phyloP scores from a whole-genome alignment of 2,113 vertebrate genomes.

The Tetrao urogallus region DNA sequence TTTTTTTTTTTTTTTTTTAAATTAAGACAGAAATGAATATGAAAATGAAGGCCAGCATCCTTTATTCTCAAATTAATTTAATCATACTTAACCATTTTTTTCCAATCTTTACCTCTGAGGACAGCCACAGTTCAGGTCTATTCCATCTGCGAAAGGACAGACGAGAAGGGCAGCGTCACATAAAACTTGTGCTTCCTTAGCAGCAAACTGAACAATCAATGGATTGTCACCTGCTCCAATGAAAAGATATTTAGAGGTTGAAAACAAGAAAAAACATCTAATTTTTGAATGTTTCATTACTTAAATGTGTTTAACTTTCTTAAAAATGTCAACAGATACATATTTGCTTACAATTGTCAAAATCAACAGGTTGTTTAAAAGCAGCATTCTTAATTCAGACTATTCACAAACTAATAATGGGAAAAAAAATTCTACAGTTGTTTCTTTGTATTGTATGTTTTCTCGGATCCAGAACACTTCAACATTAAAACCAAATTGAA shows the following conservation, averaged over 20 bases:
- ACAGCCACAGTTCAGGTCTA: conserved; percentile 98
- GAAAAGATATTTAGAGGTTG: conserved; percentile 30
- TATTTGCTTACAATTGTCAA: not conserved
- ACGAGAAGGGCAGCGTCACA: conserved; percentile 89
- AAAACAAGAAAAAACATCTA: not conserved
- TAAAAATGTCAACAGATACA: not conserved
- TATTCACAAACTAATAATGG: not conserved
- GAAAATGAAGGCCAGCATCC: not conserved
- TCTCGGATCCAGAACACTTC: not conserved
- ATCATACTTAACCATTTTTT: conserved; percentile 29
- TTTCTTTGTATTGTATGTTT: not conserved
- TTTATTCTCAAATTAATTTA: conserved; percentile 39
- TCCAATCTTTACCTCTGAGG: conserved; percentile 89
- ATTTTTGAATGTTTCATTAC: not conserved
- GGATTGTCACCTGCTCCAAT: conserved; percentile 88
- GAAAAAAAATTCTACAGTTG: not conserved
- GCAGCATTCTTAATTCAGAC: not conserved
- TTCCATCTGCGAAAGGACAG: conserved; percentile 90
- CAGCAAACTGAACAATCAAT: conserved; percentile 95
- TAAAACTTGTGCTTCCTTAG: conserved; percentile 90
- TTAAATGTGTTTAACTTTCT: not conserved
- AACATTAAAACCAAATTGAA: not conserved
- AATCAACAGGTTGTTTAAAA: not conserved
- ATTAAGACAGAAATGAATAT: not conserved
- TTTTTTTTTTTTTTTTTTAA: conserved; percentile 37